Evolutionary conservation across 2,888 invertebrate species (phyloP).

Genomic region (Synergus laeviventris): DNA sequence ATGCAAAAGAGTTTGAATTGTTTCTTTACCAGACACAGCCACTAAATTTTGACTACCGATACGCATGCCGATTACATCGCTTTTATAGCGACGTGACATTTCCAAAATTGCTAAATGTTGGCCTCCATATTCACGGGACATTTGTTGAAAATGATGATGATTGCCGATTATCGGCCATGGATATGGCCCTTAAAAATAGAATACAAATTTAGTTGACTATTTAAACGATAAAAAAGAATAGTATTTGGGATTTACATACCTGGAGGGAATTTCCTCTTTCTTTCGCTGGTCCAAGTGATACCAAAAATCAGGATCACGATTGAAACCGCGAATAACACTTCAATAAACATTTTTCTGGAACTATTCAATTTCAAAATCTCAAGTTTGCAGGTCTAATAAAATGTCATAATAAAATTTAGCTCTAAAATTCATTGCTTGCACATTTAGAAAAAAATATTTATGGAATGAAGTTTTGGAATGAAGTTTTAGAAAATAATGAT

Average conservation of each 20-base stretch:
- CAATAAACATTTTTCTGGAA: background rate
- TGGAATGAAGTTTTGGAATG: too few species aligned
- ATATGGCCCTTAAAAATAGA: constrained; percentile 64
- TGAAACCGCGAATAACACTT: background rate
- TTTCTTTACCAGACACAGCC: constrained; percentile 78
- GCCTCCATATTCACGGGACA: constrained; percentile 59
- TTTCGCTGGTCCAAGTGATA: background rate
- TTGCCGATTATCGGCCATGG: constrained; percentile 70
- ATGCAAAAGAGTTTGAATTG: constrained; percentile 78
- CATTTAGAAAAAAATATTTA: too few species aligned
- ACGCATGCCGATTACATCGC: constrained; percentile 62
- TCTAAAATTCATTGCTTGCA: too few species aligned
- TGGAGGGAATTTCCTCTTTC: background rate
- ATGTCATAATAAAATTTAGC: too few species aligned
- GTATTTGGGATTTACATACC: background rate
- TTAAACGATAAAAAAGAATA: background rate
- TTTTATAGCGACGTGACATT: constrained; percentile 62
- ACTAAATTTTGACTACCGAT: constrained; percentile 67
- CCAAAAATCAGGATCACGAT: background rate
- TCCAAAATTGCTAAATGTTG: constrained; percentile 65
- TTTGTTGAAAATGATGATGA: constrained; percentile 53
- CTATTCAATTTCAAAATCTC: too few species aligned
- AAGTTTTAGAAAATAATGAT: too few species aligned
- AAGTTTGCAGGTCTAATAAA: too few species aligned
- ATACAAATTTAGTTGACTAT: too few species aligned